phyloP scores from a whole-genome alignment of 2,797 vertebrate genomes.

The Gallirallus australis region DNA sequence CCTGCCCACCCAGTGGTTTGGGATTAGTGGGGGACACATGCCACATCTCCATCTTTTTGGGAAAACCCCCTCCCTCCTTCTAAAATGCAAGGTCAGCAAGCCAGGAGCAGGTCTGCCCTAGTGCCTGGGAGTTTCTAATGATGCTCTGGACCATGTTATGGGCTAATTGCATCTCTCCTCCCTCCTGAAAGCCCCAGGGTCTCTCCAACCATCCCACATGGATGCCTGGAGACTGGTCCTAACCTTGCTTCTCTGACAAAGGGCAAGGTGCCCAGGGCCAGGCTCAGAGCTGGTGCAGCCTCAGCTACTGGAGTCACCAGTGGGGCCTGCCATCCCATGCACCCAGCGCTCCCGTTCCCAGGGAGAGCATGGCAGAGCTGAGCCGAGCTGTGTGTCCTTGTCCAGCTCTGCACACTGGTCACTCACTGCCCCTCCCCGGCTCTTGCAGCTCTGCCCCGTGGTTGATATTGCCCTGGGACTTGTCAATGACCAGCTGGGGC shows the following conservation, averaged over 20 bases:
- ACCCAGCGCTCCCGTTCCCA: fast-evolving
- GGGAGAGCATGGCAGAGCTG: too few relatives aligned
- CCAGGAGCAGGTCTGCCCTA: fast-evolving
- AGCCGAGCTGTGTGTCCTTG: neutral
- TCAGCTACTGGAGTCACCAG: neutral
- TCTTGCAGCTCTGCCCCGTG: slow-evolving; percentile 71
- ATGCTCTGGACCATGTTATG: fast-evolving
- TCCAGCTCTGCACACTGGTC: fast-evolving
- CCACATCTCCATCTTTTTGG: neutral
- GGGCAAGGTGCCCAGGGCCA: too few relatives aligned
- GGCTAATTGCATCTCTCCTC: neutral
- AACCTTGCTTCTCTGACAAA: too few relatives aligned
- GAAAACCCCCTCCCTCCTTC: neutral
- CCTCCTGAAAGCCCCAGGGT: neutral
- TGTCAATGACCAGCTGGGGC: slow-evolving; percentile 62
- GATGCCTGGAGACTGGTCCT: neutral
- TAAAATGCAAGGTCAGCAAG: fast-evolving
- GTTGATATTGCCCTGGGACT: slow-evolving; percentile 54
- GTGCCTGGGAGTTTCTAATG: neutral
- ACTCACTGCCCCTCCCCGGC: fast-evolving
- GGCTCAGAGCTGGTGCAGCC: neutral
- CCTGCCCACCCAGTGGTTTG: fast-evolving
- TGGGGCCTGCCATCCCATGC: fast-evolving
- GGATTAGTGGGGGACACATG: neutral
- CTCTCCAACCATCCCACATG: fast-evolving